Evolutionary conservation across 2,888 invertebrate species (phyloP), one percentile per base, ranked within the genome.

Genomic region (Trissonchulus latispiculum): DNA sequence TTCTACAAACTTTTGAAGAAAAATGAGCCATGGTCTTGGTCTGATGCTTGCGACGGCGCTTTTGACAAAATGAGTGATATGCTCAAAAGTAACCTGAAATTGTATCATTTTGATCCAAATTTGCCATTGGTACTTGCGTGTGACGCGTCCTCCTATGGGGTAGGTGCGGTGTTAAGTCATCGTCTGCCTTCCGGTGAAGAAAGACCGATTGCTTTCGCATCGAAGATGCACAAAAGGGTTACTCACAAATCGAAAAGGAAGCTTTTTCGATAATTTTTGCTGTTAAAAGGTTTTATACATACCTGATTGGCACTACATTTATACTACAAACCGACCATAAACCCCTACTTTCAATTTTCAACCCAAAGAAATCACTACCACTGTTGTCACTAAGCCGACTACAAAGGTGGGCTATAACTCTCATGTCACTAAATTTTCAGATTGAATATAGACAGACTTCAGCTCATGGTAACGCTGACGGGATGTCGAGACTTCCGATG

Each of bases 181-280:
- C 67, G 66, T n/a, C 73, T 74, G 32, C 73, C 77, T 61, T 75
- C 72, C 23, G 37, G 72, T 15, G 15, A 15, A 28, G 62, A 75
- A 1, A 61, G 75, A 32, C 77, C 78, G 18, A 77, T 77, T 1
- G 77, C 76, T 29, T 78, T 75, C 66, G 77, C 77, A 0, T 78
- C 78, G 31, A 71, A 77, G 31, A 75, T 75, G 8, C 62, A 2
- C 77, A 78, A 61, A 75, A 75, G 71, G 72, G 71, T n/a, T 78
- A 78, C 69, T 72, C 75, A 2, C 77, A 78, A 48, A 76, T 78
- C 1, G 77, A 78, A 8, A 78, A 76, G 72, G 79, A 79, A 72
- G 77, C 69, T n/a, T 48, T 79, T 28, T 69, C 76, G 2, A 67
- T 78, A 8, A 73, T 78, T 2, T 77, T 76, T 61, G 76, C 75